phyloP scores from a whole-genome alignment of 2,888 invertebrate genomes.

The Eurois occulta region DNA sequence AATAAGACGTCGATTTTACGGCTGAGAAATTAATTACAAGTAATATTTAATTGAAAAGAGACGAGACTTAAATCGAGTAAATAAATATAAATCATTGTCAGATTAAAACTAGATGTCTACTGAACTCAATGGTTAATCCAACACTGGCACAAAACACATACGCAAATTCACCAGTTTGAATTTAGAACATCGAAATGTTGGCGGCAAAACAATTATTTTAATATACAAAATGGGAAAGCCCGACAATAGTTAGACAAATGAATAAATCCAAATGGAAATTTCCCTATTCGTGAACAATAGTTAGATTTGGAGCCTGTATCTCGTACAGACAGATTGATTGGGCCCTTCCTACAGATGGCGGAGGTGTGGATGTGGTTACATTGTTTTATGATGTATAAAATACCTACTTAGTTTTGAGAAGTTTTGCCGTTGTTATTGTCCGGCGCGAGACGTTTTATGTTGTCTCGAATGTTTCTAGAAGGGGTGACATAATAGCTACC shows the following conservation, averaged over 20 bases:
- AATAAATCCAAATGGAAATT: slow-evolving; percentile 90
- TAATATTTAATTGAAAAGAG: slow-evolving; percentile 51
- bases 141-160: slow-evolving; percentile 44
- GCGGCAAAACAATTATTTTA: slow-evolving; percentile 79
- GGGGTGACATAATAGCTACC: background rate
- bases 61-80: background rate
- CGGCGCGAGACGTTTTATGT: slow-evolving; percentile 10
- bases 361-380: slow-evolving; percentile 78
- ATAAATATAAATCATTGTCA: slow-evolving; percentile 5
- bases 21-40: slow-evolving; percentile 65
- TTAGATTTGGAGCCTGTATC: slow-evolving; percentile 90
- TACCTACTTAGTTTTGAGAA: slow-evolving; percentile 19
- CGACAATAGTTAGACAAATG: slow-evolving; percentile 90
- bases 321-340: slow-evolving; percentile 90
- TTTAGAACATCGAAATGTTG: slow-evolving; percentile 69
- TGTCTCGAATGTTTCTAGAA: slow-evolving; percentile 30
- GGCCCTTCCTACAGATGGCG: slow-evolving; percentile 81
- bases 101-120: background rate
- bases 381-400: slow-evolving; percentile 56
- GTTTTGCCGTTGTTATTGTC: slow-evolving; percentile 23
- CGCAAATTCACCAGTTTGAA: slow-evolving; percentile 62
- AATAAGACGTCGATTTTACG: slow-evolving; percentile 71
- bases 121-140: slow-evolving; percentile 36
- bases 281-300: slow-evolving; percentile 90
- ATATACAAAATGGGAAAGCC: slow-evolving; percentile 78